Evolutionary conservation across 1,140 invertebrate genomes (phyloP).

Genomic region (Scaptomyza pallida): DNA sequence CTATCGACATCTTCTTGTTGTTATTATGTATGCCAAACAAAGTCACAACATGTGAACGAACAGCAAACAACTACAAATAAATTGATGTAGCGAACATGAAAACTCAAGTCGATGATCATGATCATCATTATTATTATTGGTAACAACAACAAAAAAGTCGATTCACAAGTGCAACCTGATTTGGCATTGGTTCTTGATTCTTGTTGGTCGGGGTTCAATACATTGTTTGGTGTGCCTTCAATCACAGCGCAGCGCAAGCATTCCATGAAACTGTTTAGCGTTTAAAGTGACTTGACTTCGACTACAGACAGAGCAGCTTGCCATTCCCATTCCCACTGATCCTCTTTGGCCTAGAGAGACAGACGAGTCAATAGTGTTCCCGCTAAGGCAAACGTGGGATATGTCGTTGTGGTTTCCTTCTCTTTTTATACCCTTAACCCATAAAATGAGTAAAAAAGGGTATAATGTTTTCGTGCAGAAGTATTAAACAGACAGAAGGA

Average conservation of each 20-base stretch:
- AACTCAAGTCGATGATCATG: slow-evolving; percentile 26
- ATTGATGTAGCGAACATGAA: slow-evolving; percentile 56
- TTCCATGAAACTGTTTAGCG: slow-evolving; percentile 67
- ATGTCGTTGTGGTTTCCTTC: too few relatives aligned
- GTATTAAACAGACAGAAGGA: too few relatives aligned
- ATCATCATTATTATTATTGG: slow-evolving; percentile 9
- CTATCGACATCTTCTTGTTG: slow-evolving; percentile 56
- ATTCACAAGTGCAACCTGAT: slow-evolving; percentile 44
- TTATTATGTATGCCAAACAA: slow-evolving; percentile 82
- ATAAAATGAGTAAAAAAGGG: too few relatives aligned
- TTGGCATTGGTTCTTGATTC: slow-evolving; percentile 25
- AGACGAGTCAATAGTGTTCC: slow-evolving; percentile 52
- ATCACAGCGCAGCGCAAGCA: slow-evolving; percentile 62
- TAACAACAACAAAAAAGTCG: slow-evolving; percentile 12
- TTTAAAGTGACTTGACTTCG: slow-evolving; percentile 39
- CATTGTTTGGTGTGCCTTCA: slow-evolving; percentile 70
- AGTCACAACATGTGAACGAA: slow-evolving; percentile 79
- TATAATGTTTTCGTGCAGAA: too few relatives aligned
- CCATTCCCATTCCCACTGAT: not conserved
- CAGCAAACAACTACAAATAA: slow-evolving; percentile 57
- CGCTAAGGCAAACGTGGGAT: too few relatives aligned
- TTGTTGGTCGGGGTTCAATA: not conserved
- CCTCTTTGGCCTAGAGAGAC: slow-evolving; percentile 30
- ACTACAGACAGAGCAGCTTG: too few relatives aligned
- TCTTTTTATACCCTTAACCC: too few relatives aligned